Evolutionary conservation across 2,113 vertebrate species (phyloP), one percentile per base, ranked within the genome.

Genomic region (Smithornis capensis): DNA sequence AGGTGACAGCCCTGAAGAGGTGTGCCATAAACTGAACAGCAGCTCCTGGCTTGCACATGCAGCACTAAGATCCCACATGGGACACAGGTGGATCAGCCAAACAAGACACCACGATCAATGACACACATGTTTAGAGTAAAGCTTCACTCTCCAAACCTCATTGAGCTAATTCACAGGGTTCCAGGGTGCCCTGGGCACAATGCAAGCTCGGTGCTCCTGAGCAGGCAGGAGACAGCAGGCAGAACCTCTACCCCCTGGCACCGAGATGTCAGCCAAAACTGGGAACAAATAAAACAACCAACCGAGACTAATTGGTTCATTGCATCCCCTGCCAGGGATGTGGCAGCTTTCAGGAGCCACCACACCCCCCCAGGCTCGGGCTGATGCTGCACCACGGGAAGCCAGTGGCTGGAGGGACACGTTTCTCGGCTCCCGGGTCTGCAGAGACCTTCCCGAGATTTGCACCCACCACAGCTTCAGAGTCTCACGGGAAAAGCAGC

Each of bases 51-150:
- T 4, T 6, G 21, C 23, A 9, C 3, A 4, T 1, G 0, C 35
- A 71, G 29, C 37, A 11, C 50, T 1, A 33, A 49, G 12, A 35
- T 29, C 50, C 45, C 83, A 45, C 29, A 47, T 35, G 69, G 47
- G 11, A 60, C 56, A 40, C 68, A 44, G 64, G 29, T 12, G 31
- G 29, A 37, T 78, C 60, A 82, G 12, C 37, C 27, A 53, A 92
- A 70, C 23, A 45, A 79, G 57, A 47, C 57, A 44, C 27, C 31
- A 8, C 1, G 0, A 52, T 14, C 68, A 38, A 25, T 44, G 57
- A 28, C 0, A 0, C 18, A 9, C 13, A 0, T 3, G 17, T 50
- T 49, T 16, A 63, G 19, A 23, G 40, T 15, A 33, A 5, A 70
- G 47, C 17, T 87, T 42, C 40, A 25, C 59, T 55, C 76, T 83